phyloP scores from a whole-genome alignment of 2,113 vertebrate genomes.

The Prionailurus bengalensis region DNA sequence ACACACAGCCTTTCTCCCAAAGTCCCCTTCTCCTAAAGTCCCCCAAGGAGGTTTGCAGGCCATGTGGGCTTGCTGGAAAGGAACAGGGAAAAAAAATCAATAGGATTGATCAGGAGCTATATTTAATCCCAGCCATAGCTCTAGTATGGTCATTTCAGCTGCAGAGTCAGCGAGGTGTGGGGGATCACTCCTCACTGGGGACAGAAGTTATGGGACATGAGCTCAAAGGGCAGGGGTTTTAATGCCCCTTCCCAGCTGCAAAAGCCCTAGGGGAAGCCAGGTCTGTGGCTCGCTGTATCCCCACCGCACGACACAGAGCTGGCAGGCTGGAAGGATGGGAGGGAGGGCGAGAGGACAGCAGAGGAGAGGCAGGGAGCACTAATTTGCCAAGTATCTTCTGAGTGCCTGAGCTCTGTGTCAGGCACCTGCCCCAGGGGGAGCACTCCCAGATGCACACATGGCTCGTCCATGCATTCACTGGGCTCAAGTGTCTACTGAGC shows the following conservation, averaged over 20 bases:
- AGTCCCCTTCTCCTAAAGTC: neutral
- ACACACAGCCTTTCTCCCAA: neutral
- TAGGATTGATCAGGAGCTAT: conserved; percentile 76
- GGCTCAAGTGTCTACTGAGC: neutral
- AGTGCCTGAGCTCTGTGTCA: neutral
- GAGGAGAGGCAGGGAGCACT: neutral
- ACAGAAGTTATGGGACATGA: neutral
- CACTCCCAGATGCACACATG: accelerated
- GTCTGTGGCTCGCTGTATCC: accelerated
- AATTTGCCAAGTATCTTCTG: neutral
- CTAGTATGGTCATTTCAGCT: conserved; percentile 73
- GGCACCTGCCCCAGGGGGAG: too few species aligned
- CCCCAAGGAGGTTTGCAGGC: conserved; percentile 55
- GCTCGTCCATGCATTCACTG: accelerated
- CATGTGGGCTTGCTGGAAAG: conserved; percentile 56
- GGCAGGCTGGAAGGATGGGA: neutral
- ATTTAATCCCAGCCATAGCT: conserved; percentile 77
- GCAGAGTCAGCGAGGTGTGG: neutral
- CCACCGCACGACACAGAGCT: neutral
- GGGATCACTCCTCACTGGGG: conserved; percentile 75
- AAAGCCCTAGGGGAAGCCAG: neutral
- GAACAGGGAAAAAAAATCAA: conserved; percentile 72
- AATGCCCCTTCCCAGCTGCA: neutral
- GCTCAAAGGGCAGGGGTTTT: neutral
- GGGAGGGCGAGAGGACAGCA: neutral